These are phyloP conservation scores for Drosophila nikananu DNA, from an alignment of 1,140 invertebrate genomes.

Conservation along the genomic window DNA sequence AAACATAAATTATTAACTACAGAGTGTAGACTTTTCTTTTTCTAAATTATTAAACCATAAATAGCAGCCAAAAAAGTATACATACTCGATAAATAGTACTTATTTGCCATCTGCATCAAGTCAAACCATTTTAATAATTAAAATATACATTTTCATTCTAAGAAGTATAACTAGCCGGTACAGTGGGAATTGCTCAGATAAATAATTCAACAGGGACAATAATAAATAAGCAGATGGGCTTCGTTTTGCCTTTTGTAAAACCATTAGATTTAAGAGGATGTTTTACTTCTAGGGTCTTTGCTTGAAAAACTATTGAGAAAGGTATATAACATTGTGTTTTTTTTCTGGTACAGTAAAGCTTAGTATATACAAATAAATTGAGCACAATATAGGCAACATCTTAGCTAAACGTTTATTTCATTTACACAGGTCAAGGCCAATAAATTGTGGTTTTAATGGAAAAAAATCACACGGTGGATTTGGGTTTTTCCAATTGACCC, in stretches of 20 bases:
- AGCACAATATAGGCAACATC: too few relatives aligned
- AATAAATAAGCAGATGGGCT: neutral
- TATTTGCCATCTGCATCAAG: neutral
- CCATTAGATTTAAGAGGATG: too few relatives aligned
- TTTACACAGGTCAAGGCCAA: neutral
- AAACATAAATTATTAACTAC: neutral
- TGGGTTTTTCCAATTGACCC: neutral
- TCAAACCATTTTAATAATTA: conserved; percentile 9
- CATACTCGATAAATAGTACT: neutral
- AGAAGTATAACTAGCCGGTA: neutral
- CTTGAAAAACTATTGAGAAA: neutral
- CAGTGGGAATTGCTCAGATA: neutral
- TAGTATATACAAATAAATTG: too few relatives aligned
- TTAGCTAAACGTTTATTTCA: too few relatives aligned
- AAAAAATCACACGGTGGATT: neutral
- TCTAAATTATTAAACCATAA: neutral
- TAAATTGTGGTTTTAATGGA: neutral
- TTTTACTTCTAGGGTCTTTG: too few relatives aligned
- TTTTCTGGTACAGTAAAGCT: too few relatives aligned
- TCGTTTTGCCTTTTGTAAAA: too few relatives aligned
- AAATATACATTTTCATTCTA: neutral
- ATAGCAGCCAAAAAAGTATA: neutral
- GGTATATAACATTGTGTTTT: neutral
- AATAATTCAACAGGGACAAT: conserved; percentile 10
- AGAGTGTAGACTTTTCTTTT: neutral